These are phyloP conservation scores for Pantherophis vulpinus DNA, from an alignment of 2,797 vertebrate genomes.

Conservation along the genomic window DNA sequence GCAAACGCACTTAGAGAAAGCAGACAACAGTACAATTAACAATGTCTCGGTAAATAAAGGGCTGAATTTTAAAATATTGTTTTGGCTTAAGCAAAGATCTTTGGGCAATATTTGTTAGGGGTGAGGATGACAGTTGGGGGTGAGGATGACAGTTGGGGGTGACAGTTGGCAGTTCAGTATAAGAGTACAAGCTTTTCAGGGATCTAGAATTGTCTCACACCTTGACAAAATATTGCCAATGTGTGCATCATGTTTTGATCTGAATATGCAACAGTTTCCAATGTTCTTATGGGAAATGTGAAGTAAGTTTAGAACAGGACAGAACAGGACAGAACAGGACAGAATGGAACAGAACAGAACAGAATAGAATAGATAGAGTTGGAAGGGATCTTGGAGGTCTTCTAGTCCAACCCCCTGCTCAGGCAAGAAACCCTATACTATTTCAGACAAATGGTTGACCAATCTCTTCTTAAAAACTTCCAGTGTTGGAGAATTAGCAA, in stretches of 20 bases:
- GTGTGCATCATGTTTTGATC: neutral
- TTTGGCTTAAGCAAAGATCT: neutral
- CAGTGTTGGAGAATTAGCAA: too few species aligned
- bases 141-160: too few species aligned
- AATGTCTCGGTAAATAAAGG: neutral
- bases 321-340: too few species aligned
- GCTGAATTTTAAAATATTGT: neutral
- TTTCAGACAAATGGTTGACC: too few species aligned
- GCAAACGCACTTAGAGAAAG: neutral
- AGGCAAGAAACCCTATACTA: too few species aligned
- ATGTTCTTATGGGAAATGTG: neutral
- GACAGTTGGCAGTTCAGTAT: neutral
- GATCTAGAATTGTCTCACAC: neutral
- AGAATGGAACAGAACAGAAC: too few species aligned
- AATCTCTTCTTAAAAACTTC: too few species aligned
- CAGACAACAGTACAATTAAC: neutral
- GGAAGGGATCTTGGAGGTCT: too few species aligned
- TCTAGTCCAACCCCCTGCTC: too few species aligned
- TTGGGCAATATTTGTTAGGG: neutral
- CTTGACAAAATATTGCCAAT: neutral
- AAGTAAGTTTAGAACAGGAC: neutral
- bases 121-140: too few species aligned
- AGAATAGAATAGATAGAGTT: too few species aligned
- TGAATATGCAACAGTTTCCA: neutral
- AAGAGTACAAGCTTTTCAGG: neutral